Base-by-base conservation (phyloP, 1,140 invertebrate genomes). In the Paraescarpia echinospica region DNA sequence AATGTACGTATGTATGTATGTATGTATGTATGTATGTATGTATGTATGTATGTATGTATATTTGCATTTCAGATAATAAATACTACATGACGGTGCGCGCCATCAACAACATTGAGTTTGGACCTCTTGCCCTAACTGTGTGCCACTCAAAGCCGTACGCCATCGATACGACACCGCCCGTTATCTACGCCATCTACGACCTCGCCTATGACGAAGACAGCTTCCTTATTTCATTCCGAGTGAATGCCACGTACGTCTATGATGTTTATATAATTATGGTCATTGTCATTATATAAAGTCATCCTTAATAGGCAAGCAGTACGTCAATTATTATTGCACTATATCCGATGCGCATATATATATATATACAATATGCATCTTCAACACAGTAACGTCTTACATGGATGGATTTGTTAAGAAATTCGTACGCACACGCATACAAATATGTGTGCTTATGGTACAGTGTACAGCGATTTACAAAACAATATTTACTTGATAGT, bases 61-160 rank as follows among this genome's bases (percentile, higher is more conserved):
- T 77, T 18, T 77, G 59, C 18, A 31, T 77, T 14, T 77, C 59
- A 77, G 59, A 77, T 77, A 27, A 27, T 77, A 77, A 77, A 77
- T 77, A 77, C 18, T 77, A 77, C 59, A 18, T 77, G 59, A 77
- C 59, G 59, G 59, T 77, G 59, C 6, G 59, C 5, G 59, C 8
- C 59, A 18, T 93, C 35, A 92, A 59, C 14, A 12, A 92, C 18
- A 33, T 92, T 59, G 91, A 92, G 34, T 92, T 92, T 59, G 91
- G 91, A 22, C 90, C 90, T 34, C 34, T 90, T 18, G 90, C 34
- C 8, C 90, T 90, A 12, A 34, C 8, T 34, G 90, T 90, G 9
- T 90, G 90, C 35, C 90, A 90, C 90, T 4, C 90, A 4, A 4
- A 34, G 1, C 90, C 90, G 27, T 90, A 6, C 90, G 35, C 35